Percentiles rank a stretch among this genome's conserved stretches.
Conservation (phyloP, 2,113 vertebrate species). For the Cavia aperea region DNA sequence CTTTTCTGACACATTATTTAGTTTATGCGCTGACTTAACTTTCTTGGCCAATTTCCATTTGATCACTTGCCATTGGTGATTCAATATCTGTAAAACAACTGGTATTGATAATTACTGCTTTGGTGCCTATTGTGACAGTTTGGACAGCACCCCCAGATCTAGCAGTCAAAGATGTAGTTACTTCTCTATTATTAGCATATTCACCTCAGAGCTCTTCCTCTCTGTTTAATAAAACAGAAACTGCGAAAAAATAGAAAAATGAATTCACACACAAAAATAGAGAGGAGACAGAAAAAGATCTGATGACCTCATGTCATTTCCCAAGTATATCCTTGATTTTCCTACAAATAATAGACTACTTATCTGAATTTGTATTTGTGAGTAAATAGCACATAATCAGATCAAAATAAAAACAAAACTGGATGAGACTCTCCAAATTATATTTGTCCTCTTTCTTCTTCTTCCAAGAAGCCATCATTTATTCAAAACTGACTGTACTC, state of each 20-base stretch:
- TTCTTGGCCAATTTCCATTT: background rate
- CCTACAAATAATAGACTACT: background rate
- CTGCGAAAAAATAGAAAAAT: background rate
- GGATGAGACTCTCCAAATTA: accelerated
- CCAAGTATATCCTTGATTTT: background rate
- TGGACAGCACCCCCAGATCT: background rate
- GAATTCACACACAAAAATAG: background rate
- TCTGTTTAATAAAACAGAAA: background rate
- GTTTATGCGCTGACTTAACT: background rate
- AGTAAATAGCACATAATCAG: background rate
- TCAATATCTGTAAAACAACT: background rate
- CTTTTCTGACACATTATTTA: background rate
- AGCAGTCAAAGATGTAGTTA: background rate
- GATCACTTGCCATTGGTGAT: background rate
- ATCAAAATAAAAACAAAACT: background rate
- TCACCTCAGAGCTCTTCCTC: accelerated
- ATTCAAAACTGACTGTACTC: background rate
- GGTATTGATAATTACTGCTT: background rate
- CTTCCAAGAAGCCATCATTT: background rate
- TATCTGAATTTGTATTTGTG: background rate
- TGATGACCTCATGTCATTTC: background rate
- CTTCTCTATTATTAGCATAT: background rate
- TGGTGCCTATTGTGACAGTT: background rate
- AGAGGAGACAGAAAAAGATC: background rate
- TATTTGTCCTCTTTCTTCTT: background rate